Conservation (phyloP, 2,113 vertebrate genomes). For the Coregonus clupeaformis region DNA sequence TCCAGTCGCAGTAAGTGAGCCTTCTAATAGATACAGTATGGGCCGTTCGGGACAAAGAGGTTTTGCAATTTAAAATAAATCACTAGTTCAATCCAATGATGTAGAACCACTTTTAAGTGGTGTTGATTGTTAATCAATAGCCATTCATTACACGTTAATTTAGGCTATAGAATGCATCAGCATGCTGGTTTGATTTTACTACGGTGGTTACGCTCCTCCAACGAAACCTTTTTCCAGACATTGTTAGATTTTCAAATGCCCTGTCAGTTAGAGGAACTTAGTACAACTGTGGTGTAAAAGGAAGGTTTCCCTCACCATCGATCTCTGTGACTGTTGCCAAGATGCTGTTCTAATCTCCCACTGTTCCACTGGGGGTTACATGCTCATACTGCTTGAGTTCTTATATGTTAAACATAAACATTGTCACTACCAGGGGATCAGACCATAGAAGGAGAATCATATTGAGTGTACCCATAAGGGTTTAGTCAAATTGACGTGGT, state of each 20-base stretch:
- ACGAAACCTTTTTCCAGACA: background rate
- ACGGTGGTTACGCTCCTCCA: background rate
- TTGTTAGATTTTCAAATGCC: background rate
- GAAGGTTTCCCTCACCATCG: background rate
- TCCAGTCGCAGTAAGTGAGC: background rate
- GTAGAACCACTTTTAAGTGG: slow-evolving; percentile 29
- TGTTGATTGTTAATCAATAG: slow-evolving; percentile 52
- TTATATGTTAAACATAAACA: too few species aligned
- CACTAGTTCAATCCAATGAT: background rate
- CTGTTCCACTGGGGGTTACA: too few species aligned
- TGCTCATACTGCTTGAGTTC: too few species aligned
- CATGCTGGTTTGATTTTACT: slow-evolving; percentile 15
- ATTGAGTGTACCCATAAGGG: too few species aligned
- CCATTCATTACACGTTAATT: slow-evolving; percentile 24
- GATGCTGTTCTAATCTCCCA: too few species aligned
- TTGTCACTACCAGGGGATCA: too few species aligned
- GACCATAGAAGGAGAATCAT: too few species aligned
- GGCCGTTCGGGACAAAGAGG: background rate
- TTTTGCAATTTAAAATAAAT: background rate
- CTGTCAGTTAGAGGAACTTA: background rate
- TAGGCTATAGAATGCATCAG: slow-evolving; percentile 28
- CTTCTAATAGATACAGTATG: background rate
- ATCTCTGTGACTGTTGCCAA: background rate
- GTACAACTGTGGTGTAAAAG: background rate
- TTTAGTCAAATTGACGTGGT: too few species aligned